phyloP scores from a whole-genome alignment of 2,797 vertebrate species.

The Chaenodraco wilsoni region DNA sequence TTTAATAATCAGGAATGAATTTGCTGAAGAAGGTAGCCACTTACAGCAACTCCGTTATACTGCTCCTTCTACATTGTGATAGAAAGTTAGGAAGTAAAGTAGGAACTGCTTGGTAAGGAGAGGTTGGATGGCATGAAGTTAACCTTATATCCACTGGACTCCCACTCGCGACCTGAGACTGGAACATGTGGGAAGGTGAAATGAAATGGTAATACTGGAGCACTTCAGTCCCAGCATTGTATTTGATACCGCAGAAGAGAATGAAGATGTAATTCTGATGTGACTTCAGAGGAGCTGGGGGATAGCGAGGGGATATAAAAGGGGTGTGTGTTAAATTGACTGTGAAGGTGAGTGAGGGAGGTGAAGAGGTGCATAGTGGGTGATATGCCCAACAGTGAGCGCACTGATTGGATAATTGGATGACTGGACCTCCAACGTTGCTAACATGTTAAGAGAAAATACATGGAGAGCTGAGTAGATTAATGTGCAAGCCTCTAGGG shows the following conservation, averaged over 20 bases:
- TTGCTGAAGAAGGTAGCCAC: constrained; percentile 4
- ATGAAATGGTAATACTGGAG: constrained; percentile 14
- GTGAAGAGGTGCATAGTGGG: constrained; percentile 51
- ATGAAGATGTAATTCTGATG: constrained; percentile 32
- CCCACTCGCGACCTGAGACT: background rate
- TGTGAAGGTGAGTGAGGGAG: constrained; percentile 67
- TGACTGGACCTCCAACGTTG: constrained; percentile 47
- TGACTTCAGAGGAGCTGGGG: constrained; percentile 28
- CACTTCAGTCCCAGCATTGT: background rate
- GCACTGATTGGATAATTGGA: constrained; percentile 70
- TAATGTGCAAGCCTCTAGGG: constrained; percentile 5
- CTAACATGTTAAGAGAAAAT: constrained; percentile 26
- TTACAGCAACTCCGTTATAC: constrained; percentile 1
- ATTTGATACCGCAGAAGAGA: constrained; percentile 12
- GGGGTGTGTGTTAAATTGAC: constrained; percentile 56
- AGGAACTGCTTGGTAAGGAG: background rate
- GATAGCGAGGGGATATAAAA: constrained; percentile 49
- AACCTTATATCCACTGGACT: constrained; percentile 5
- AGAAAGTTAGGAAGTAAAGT: background rate
- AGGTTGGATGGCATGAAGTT: background rate
- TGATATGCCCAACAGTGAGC: constrained; percentile 56
- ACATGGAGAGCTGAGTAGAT: constrained; percentile 20
- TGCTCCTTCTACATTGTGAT: background rate
- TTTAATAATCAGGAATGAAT: constrained; percentile 30
- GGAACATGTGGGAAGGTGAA: background rate